phyloP scores from a whole-genome alignment of 2,113 vertebrate species.

The Erythrocercus mccallii region DNA sequence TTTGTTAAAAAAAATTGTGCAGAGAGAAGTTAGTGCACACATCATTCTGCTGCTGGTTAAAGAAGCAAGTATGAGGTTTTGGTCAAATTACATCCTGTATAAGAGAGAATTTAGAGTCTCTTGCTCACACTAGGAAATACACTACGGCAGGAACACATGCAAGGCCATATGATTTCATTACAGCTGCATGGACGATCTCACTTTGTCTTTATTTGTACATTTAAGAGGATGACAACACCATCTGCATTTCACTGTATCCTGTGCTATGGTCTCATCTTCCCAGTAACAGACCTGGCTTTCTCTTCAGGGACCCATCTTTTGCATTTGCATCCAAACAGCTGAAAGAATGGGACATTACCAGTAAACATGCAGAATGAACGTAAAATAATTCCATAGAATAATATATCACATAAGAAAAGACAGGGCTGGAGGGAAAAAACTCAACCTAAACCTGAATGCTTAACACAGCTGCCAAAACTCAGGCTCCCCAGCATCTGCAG shows the following conservation, averaged over 20 bases:
- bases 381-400: conserved; percentile 23
- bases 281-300: conserved; percentile 22
- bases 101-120: background rate
- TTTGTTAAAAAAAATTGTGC: conserved; percentile 14
- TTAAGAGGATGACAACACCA: conserved; percentile 37
- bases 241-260: conserved; percentile 42
- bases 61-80: background rate
- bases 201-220: conserved; percentile 53
- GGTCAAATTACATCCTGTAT: background rate
- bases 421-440: background rate
- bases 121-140: conserved; percentile 6
- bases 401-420: conserved; percentile 41
- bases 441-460: background rate
- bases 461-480: conserved; percentile 58
- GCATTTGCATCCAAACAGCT: background rate
- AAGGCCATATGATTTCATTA: conserved; percentile 28
- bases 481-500: conserved; percentile 57
- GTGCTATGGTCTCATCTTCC: conserved; percentile 23
- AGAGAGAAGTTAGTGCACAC: conserved; percentile 54
- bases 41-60: conserved; percentile 26
- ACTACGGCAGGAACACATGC: background rate
- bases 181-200: conserved; percentile 32
- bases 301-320: conserved; percentile 6
- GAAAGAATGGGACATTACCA: conserved; percentile 20
- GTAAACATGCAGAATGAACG: conserved; percentile 20